These are phyloP conservation scores for Eospalax fontanierii DNA, from an alignment of 2,797 vertebrate genomes.

Conservation along the genomic window DNA sequence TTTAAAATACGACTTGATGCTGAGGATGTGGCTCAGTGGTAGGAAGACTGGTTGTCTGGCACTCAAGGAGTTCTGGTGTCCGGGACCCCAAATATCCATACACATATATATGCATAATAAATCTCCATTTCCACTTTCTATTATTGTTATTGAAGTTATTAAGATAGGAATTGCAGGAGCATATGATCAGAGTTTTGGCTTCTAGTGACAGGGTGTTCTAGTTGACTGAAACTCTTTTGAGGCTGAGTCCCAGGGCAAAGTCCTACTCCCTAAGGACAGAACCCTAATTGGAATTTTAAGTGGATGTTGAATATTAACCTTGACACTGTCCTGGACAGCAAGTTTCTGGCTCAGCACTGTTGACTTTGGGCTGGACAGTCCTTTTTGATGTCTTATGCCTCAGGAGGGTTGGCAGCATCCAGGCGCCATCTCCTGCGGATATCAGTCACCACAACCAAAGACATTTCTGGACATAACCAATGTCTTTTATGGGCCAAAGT, in stretches of 20 bases:
- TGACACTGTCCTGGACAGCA: neutral
- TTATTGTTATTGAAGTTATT: neutral
- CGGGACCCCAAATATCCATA: neutral
- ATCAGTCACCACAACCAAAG: neutral
- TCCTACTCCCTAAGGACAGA: slow-evolving; percentile 12
- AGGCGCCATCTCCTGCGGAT: neutral
- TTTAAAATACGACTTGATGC: neutral
- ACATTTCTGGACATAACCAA: neutral
- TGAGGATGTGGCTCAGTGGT: neutral
- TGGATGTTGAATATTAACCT: slow-evolving; percentile 81
- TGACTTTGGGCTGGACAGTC: neutral
- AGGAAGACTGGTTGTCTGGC: neutral
- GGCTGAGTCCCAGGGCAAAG: slow-evolving; percentile 72
- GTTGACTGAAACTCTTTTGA: neutral
- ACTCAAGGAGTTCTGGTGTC: neutral
- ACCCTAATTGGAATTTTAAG: slow-evolving; percentile 71
- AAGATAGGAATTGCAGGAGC: neutral
- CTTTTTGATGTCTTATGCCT: neutral
- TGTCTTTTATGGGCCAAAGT: neutral
- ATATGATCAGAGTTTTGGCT: neutral
- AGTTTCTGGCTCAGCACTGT: slow-evolving; percentile 61
- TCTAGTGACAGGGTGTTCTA: neutral
- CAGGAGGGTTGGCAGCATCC: neutral
- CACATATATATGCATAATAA: neutral
- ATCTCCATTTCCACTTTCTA: neutral